Evolutionary conservation across 2,888 invertebrate genomes (phyloP), one percentile per base, ranked within the genome.

Genomic region (Acronicta psi): DNA sequence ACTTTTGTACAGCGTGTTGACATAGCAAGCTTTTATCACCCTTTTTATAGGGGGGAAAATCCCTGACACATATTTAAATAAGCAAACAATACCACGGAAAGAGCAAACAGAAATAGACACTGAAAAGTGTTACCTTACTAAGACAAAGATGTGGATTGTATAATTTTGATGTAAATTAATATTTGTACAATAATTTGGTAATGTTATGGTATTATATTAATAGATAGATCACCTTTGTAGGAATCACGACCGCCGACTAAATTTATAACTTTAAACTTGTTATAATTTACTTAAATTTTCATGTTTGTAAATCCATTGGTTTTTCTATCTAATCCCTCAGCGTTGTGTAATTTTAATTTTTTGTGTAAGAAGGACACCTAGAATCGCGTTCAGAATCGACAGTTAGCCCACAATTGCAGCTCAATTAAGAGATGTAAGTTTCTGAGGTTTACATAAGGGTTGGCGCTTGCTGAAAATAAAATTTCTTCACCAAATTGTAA

Each of bases 11-110:
- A 85, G 79, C 79, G 85, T 91, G 87, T 93, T 93, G 91, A 92
- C 91, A 90, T 87, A 90, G 88, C 81, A 88, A 81, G 92, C 94
- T 93, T 92, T 93, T 93, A 93, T 90, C 92, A 86, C 89, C 90
- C 92, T 88, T 91, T 89, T 89, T 87, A 83, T 81, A 88, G 56
- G 68, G 88, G 91, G 87, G 86, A 86, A 91, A 91, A 92, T 88
- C 91, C 87, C 87, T 88, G 89, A 91, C 91, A 92, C 89, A 90
- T 90, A 93, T 93, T 93, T 93, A 92, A 92, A 93, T 91, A 92
- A 85, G 87, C 89, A 93, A 92, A 93, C 87, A 91, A 87, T 87
- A 89, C 82, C 82, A 79, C 75, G 63, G 77, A 72, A 78, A 76
- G 83, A 85, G 84, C 84, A 88, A 89, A 89, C 79, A 87, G 79